Conservation (phyloP, 2,888 invertebrate species). For the Drosophila cognata region DNA sequence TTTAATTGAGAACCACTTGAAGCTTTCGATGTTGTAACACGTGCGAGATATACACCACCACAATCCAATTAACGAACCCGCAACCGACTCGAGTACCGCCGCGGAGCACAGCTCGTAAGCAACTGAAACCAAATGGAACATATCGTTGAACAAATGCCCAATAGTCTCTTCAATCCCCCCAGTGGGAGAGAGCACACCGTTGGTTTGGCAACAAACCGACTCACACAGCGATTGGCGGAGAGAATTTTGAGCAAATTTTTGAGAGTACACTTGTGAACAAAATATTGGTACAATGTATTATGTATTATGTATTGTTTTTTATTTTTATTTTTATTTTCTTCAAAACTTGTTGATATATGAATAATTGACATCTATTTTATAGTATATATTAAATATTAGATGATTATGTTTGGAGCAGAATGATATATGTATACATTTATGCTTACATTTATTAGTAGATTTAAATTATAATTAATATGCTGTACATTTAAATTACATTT, state of each 20-base stretch:
- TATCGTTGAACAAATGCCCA: conserved; percentile 7
- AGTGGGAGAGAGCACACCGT: conserved; percentile 11
- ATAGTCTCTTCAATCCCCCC: neutral
- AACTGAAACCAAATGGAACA: conserved; percentile 46
- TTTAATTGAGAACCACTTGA: conserved; percentile 50
- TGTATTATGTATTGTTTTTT: too few species aligned
- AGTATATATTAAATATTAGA: neutral
- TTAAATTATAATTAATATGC: neutral
- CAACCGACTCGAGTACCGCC: conserved; percentile 30
- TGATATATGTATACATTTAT: neutral
- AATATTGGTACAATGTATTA: neutral
- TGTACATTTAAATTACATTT: neutral
- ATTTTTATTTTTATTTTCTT: neutral
- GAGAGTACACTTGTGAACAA: conserved; percentile 28
- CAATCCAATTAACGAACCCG: neutral
- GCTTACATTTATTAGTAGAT: neutral
- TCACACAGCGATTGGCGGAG: neutral
- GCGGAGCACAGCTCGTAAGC: conserved; percentile 36
- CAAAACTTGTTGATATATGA: neutral
- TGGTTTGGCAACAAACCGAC: conserved; percentile 22
- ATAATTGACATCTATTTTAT: neutral
- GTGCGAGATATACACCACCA: conserved; percentile 33
- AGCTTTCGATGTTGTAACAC: conserved; percentile 60
- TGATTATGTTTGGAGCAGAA: neutral
- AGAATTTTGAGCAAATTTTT: neutral